These are phyloP conservation scores for Hafferia zeledoni DNA, from an alignment of 2,797 vertebrate genomes.

Conservation along the genomic window DNA sequence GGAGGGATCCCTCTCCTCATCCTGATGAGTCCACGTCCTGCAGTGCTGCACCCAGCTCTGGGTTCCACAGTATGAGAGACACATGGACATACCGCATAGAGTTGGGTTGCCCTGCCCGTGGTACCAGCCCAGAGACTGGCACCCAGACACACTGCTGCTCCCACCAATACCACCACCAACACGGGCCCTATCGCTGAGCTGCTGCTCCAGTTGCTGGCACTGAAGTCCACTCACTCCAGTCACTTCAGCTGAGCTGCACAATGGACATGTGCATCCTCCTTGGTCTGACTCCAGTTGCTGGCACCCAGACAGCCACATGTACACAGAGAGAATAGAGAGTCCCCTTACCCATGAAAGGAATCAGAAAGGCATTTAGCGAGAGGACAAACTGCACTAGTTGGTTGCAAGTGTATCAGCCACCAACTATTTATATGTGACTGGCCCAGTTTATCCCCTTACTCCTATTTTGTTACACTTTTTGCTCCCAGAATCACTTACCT, in stretches of 20 bases:
- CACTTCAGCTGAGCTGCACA: background rate
- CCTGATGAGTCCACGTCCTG: background rate
- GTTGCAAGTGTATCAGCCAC: background rate
- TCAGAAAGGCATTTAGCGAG: background rate
- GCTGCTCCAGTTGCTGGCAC: background rate
- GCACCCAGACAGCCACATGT: background rate
- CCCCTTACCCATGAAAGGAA: background rate
- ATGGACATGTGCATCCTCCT: accelerated
- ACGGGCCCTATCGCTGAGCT: accelerated
- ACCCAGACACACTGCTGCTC: background rate
- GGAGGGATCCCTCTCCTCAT: background rate
- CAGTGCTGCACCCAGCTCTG: background rate
- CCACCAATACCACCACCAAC: no score
- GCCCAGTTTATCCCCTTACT: background rate
- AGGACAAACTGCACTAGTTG: background rate
- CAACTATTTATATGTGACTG: background rate
- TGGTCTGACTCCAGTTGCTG: background rate
- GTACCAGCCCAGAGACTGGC: background rate
- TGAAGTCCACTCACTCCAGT: background rate
- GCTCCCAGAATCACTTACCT: background rate
- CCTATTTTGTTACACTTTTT: background rate
- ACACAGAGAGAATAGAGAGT: background rate
- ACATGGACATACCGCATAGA: no score
- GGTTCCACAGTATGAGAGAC: background rate
- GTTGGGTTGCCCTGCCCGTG: accelerated